phyloP scores from a whole-genome alignment of 2,113 vertebrate species.

The Grammomys dolichurus region DNA sequence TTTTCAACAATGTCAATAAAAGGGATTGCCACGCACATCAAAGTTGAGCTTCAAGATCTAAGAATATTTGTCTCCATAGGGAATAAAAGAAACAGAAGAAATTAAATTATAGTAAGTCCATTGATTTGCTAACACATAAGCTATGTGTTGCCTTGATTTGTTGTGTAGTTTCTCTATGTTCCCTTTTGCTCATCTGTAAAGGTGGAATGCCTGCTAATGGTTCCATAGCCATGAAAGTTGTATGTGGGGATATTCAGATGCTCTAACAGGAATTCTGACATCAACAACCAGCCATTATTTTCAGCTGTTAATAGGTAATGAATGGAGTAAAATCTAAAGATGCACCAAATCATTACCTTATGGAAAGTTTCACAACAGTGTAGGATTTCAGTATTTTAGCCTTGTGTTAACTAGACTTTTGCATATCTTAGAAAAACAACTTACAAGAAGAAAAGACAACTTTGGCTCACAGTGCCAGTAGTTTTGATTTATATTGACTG shows the following conservation, averaged over 20 bases:
- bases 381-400: background rate
- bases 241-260: background rate
- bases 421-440: background rate
- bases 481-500: background rate
- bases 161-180: background rate
- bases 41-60: background rate
- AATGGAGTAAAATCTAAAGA: background rate
- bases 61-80: constrained; percentile 27
- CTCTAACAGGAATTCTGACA: background rate
- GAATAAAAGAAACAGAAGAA: constrained; percentile 44
- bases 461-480: background rate
- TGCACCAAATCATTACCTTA: background rate
- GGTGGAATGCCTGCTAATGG: background rate
- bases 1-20: background rate
- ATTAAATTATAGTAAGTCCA: constrained; percentile 9
- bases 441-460: background rate
- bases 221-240: background rate
- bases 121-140: background rate
- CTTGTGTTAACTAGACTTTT: background rate
- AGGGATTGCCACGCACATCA: background rate
- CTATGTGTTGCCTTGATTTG: background rate
- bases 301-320: background rate
- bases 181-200: constrained; percentile 31
- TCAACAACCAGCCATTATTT: background rate
- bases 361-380: background rate